phyloP scores from a whole-genome alignment of 2,888 invertebrate genomes.

The Anticlea derivata region DNA sequence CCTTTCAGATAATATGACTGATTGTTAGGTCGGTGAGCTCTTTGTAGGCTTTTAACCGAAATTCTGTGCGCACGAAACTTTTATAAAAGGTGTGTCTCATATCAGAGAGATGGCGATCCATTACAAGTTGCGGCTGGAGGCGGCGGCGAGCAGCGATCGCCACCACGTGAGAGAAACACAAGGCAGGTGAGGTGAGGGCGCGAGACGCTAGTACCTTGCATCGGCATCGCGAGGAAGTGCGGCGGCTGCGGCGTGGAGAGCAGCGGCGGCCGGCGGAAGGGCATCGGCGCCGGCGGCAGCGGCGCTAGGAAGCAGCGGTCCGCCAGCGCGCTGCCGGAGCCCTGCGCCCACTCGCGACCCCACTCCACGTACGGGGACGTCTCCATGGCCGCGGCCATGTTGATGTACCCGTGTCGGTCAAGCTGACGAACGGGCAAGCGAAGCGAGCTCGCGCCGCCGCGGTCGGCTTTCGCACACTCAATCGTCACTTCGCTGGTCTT shows the following conservation, averaged over 20 bases:
- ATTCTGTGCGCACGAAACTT: too few species aligned
- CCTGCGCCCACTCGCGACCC: slow-evolving; percentile 3
- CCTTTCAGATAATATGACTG: too few species aligned
- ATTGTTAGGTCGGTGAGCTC: too few species aligned
- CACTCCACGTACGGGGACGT: background rate
- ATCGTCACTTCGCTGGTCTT: slow-evolving; percentile 45
- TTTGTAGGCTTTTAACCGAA: too few species aligned
- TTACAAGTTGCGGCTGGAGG: too few species aligned
- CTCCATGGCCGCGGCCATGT: slow-evolving; percentile 68
- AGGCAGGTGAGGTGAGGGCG: too few species aligned
- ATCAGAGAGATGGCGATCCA: too few species aligned
- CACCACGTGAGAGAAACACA: too few species aligned
- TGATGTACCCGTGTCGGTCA: slow-evolving; percentile 84
- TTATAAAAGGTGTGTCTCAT: too few species aligned
- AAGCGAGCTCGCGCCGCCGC: slow-evolving; percentile 61
- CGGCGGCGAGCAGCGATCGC: too few species aligned
- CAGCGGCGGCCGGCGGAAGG: slow-evolving; percentile 1
- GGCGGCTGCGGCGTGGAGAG: background rate
- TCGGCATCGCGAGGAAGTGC: background rate
- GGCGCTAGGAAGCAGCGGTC: slow-evolving; percentile 46
- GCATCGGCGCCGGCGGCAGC: slow-evolving; percentile 32
- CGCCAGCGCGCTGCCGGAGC: slow-evolving; percentile 5
- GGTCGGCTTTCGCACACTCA: slow-evolving; percentile 55
- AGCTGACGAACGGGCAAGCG: slow-evolving; percentile 56
- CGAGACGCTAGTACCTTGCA: slow-evolving; percentile 1